Evolutionary conservation across 2,113 vertebrate species (phyloP).

Genomic region (Myotis lucifugus): DNA sequence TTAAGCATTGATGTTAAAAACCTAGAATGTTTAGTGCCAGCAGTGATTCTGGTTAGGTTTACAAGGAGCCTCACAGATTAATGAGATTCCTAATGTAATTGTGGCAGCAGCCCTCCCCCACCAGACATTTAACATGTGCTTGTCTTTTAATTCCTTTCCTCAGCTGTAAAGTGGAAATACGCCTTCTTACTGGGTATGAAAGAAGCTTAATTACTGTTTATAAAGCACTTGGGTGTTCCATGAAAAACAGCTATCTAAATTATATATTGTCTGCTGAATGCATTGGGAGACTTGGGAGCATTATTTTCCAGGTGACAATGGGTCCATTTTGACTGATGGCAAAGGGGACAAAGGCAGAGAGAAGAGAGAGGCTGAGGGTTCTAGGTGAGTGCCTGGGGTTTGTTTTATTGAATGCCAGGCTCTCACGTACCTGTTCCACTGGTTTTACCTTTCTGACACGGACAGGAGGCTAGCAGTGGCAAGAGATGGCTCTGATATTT

Average conservation of each 20-base stretch:
- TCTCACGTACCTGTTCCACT: neutral
- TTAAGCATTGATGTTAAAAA: neutral
- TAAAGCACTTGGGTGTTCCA: neutral
- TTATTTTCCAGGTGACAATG: conserved; percentile 6
- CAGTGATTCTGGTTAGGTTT: neutral
- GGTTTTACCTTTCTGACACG: conserved; percentile 48
- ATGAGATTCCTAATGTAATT: neutral
- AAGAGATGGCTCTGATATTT: conserved; percentile 19
- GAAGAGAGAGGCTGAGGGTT: neutral
- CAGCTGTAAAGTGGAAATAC: neutral
- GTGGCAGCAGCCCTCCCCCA: neutral
- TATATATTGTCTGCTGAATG: neutral
- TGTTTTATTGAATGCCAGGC: neutral
- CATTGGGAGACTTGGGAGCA: neutral
- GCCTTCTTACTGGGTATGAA: neutral
- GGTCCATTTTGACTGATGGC: neutral
- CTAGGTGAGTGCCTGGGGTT: neutral
- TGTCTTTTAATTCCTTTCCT: neutral
- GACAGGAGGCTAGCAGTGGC: neutral
- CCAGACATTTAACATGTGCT: neutral
- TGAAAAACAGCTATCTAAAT: neutral
- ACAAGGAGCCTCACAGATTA: neutral
- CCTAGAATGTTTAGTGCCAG: neutral
- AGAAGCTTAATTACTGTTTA: neutral
- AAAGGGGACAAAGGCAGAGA: neutral